Evolutionary conservation across 2,888 invertebrate genomes (phyloP).

Genomic region (Epistrophe eligans): DNA sequence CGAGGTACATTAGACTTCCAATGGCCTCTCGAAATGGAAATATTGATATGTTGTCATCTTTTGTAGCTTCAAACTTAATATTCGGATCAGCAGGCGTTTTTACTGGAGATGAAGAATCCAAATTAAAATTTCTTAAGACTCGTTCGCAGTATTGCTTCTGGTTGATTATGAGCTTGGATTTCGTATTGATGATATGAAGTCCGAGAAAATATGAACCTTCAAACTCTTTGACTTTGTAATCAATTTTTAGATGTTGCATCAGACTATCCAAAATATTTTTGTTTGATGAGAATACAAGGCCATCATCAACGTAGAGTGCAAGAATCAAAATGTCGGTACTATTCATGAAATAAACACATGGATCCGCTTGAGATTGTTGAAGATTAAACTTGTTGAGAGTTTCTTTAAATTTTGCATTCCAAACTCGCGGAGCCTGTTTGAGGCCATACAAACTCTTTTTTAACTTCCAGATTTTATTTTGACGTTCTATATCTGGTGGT

Average conservation of each 20-base stretch:
- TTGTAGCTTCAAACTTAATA: constrained; percentile 31
- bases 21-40: not conserved
- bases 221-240: constrained; percentile 11
- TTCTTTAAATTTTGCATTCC: too few relatives aligned
- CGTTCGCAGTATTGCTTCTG: constrained; percentile 41
- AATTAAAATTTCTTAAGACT: constrained; percentile 23
- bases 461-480: too few relatives aligned
- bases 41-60: not conserved
- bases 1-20: too few relatives aligned
- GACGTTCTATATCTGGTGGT: not conserved
- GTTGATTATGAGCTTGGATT: constrained; percentile 34
- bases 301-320: not conserved
- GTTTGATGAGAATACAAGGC: not conserved
- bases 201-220: constrained; percentile 33
- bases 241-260: constrained; percentile 12
- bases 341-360: not conserved
- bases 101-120: constrained; percentile 37
- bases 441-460: too few relatives aligned
- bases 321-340: too few relatives aligned
- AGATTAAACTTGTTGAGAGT: too few relatives aligned
- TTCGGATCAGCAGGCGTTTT: constrained; percentile 20
- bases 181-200: constrained; percentile 35
- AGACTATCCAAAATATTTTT: not conserved
- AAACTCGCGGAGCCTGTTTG: too few relatives aligned
- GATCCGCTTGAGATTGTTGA: too few relatives aligned